phyloP scores from a whole-genome alignment of 2,888 invertebrate genomes.

The Chymomyza fuscimana region DNA sequence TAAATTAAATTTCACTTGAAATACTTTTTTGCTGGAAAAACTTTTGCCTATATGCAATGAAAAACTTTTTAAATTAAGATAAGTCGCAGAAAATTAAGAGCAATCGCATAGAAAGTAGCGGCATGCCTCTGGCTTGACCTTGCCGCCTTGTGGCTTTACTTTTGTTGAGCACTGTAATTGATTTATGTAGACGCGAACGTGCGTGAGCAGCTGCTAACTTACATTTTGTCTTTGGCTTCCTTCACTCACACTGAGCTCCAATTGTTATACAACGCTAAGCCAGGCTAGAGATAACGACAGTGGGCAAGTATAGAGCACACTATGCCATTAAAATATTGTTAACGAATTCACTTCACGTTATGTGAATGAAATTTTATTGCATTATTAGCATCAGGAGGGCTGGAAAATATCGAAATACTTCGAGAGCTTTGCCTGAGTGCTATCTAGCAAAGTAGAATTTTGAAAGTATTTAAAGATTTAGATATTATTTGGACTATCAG shows the following conservation, averaged over 20 bases:
- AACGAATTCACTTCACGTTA: background rate
- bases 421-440: background rate
- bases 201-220: conserved; percentile 62
- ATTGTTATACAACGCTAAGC: background rate
- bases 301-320: background rate
- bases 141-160: conserved; percentile 20
- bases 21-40: too few relatives aligned
- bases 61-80: background rate
- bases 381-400: background rate
- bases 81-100: background rate
- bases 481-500: too few relatives aligned
- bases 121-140: background rate
- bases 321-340: background rate
- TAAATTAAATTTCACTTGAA: background rate
- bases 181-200: conserved; percentile 65
- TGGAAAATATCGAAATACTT: background rate
- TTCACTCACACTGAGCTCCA: background rate
- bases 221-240: conserved; percentile 24
- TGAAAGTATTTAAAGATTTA: background rate
- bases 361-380: background rate
- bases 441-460: background rate
- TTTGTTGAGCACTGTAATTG: conserved; percentile 60
- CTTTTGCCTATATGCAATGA: background rate
- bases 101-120: background rate
- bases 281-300: background rate